These are phyloP conservation scores for Copidosoma aretas DNA, from an alignment of 2,888 invertebrate genomes.

Conservation along the genomic window DNA sequence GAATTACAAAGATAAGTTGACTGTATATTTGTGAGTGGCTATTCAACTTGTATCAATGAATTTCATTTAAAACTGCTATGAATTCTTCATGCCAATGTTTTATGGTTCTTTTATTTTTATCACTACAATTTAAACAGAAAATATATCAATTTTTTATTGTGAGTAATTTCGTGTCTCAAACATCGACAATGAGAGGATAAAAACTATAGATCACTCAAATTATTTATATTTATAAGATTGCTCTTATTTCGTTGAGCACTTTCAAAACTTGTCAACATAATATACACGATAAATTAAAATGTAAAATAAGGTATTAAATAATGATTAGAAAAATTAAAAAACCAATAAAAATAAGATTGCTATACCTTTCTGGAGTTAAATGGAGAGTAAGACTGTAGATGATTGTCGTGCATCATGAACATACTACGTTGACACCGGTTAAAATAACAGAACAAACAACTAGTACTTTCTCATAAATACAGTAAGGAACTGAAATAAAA, in stretches of 20 bases:
- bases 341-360: slow-evolving; percentile 8
- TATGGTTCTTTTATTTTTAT: no score
- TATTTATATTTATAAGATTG: no score
- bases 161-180: no score
- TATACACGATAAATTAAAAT: not conserved
- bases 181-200: no score
- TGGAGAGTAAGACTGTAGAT: slow-evolving; percentile 17
- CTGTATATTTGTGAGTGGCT: not conserved
- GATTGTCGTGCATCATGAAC: slow-evolving; percentile 35
- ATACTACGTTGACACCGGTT: slow-evolving; percentile 21
- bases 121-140: no score
- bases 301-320: slow-evolving; percentile 1
- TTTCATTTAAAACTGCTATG: no score
- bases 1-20: not conserved
- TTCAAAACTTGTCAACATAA: no score
- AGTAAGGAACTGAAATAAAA: slow-evolving; percentile 36
- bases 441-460: slow-evolving; percentile 21
- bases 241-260: no score
- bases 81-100: no score
- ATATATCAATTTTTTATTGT: no score
- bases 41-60: no score
- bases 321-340: not conserved
- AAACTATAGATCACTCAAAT: no score
- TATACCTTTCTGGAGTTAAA: slow-evolving; percentile 33
- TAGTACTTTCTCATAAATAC: slow-evolving; percentile 26